phyloP scores from a whole-genome alignment of 1,140 invertebrate species.

The Epicauta chinensis region DNA sequence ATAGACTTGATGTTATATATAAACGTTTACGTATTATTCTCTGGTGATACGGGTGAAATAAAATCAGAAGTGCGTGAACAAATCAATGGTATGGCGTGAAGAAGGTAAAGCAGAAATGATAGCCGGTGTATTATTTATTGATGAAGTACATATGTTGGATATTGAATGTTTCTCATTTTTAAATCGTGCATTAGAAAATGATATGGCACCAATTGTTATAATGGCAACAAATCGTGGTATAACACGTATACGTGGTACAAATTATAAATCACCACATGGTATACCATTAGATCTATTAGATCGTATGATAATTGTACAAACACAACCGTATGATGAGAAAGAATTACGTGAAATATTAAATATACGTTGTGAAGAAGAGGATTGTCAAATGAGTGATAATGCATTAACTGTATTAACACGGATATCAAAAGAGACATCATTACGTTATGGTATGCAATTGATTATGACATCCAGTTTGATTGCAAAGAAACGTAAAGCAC shows the following conservation, averaged over 20 bases:
- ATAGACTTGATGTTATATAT: constrained; percentile 88
- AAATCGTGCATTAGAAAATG: constrained; percentile 93
- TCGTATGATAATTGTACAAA: constrained; percentile 48
- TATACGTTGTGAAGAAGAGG: constrained; percentile 87
- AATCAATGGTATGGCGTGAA: no score
- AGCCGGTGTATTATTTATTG: constrained; percentile 98
- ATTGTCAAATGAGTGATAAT: constrained; percentile 90
- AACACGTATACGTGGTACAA: constrained; percentile 90
- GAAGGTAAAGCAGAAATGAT: constrained; percentile 98
- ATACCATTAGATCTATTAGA: constrained; percentile 94
- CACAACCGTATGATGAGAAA: constrained; percentile 79
- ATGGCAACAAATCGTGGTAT: constrained; percentile 98
- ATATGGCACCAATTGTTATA: constrained; percentile 97
- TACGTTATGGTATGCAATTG: constrained; percentile 97
- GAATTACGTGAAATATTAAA: constrained; percentile 88
- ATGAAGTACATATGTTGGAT: constrained; percentile 99
- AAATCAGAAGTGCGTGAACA: no score
- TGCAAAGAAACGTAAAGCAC: constrained; percentile 71
- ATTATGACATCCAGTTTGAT: constrained; percentile 94
- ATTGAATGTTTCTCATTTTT: constrained; percentile 99
- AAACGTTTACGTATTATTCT: constrained; percentile 86
- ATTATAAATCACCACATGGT: constrained; percentile 90
- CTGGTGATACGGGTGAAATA: no score
- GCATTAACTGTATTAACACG: constrained; percentile 86
- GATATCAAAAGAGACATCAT: constrained; percentile 87